Percentiles rank a stretch among this genome's conserved stretches.
phyloP scores from a whole-genome alignment of 2,888 invertebrate species.

The Hartigia nigra region DNA sequence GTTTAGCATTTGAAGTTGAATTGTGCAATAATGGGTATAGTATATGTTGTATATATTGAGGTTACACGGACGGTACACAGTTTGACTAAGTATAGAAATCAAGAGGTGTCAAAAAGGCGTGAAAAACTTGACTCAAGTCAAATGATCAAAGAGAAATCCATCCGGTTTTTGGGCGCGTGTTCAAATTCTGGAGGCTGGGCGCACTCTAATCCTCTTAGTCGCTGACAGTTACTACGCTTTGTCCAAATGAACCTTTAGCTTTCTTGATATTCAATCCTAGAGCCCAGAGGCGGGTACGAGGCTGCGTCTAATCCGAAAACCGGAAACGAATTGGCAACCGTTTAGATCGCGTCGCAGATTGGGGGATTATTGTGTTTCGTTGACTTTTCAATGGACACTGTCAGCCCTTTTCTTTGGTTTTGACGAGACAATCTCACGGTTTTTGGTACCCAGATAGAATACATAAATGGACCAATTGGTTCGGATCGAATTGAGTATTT shows the following conservation, averaged over 20 bases:
- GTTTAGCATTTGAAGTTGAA: neutral
- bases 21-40: neutral
- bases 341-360: constrained; percentile 54
- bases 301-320: constrained; percentile 62
- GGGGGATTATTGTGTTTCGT: neutral
- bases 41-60: neutral
- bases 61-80: neutral
- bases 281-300: constrained; percentile 9
- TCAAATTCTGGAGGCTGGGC: constrained; percentile 17
- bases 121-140: constrained; percentile 41
- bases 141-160: constrained; percentile 29
- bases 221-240: neutral
- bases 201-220: constrained; percentile 56
- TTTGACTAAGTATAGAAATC: neutral
- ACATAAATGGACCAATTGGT: neutral
- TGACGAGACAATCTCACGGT: neutral
- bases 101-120: constrained; percentile 44
- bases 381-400: constrained; percentile 31
- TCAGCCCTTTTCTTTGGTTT: constrained; percentile 40
- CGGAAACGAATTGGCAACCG: constrained; percentile 67
- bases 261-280: constrained; percentile 15
- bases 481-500: neutral
- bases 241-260: constrained; percentile 10
- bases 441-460: neutral
- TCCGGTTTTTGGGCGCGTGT: constrained; percentile 33